Conservation (phyloP, 2,113 vertebrate genomes). For the Hassar affinis region DNA sequence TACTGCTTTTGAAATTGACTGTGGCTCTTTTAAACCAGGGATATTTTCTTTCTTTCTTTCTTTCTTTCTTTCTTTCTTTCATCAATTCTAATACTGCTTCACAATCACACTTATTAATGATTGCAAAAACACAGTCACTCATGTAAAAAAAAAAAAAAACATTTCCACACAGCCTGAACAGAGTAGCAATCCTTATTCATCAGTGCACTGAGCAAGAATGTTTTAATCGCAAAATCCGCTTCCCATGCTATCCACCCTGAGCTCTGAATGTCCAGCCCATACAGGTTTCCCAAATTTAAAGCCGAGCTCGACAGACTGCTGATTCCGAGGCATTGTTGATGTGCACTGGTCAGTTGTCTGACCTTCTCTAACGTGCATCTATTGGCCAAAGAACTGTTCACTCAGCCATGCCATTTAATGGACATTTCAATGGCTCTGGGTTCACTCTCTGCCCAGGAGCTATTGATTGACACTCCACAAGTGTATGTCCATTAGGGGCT, state of each 20-base stretch:
- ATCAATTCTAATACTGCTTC: not conserved
- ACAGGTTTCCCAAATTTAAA: not conserved
- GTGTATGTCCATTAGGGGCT: not conserved
- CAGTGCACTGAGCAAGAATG: conserved; percentile 47
- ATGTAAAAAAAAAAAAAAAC: conserved; percentile 62
- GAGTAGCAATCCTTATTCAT: conserved; percentile 56
- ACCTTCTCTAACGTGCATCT: conserved; percentile 37
- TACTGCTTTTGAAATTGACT: not conserved
- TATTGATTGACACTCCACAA: not conserved
- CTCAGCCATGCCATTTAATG: conserved; percentile 5
- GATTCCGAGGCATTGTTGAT: conserved; percentile 23
- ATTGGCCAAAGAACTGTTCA: conserved; percentile 31
- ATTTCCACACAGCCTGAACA: conserved; percentile 50
- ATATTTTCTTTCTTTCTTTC: not conserved
- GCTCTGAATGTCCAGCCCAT: conserved; percentile 46
- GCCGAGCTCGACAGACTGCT: not conserved
- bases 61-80: not conserved
- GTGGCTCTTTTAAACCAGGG: not conserved
- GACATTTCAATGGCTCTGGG: conserved; percentile 25
- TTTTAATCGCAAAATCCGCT: conserved; percentile 41
- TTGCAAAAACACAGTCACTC: conserved; percentile 48
- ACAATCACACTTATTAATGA: conserved; percentile 44
- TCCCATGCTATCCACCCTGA: conserved; percentile 19
- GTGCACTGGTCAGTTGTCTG: conserved; percentile 18
- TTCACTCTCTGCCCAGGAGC: not conserved